Conservation (phyloP, 2,888 invertebrate genomes). For the Notodonta ziczac region DNA sequence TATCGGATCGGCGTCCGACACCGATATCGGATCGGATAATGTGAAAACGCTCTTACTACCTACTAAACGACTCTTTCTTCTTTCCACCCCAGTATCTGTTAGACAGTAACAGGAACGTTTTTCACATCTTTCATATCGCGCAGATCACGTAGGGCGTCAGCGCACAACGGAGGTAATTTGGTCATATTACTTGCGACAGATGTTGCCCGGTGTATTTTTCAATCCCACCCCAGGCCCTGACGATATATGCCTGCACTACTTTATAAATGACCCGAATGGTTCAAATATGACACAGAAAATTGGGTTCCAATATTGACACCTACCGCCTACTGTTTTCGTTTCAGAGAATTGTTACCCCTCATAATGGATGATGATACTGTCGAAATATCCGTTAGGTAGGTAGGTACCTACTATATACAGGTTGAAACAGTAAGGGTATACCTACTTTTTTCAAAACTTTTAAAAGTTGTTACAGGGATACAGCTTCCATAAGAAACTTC, state of each 20-base stretch:
- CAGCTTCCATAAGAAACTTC: no score
- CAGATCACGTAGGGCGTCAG: constrained; percentile 68
- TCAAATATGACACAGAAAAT: constrained; percentile 42
- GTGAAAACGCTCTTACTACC: no score
- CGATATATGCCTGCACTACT: constrained; percentile 37
- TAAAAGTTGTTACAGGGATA: no score
- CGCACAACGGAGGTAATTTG: constrained; percentile 61
- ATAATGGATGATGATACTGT: background rate
- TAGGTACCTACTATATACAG: no score
- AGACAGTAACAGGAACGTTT: constrained; percentile 20
- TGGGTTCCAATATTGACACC: constrained; percentile 29
- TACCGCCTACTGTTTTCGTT: constrained; percentile 6
- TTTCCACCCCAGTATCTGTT: background rate
- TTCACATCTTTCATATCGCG: constrained; percentile 43
- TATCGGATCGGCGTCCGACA: no score
- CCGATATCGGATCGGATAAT: no score
- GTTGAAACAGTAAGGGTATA: no score
- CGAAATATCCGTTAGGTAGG: no score
- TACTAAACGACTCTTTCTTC: background rate
- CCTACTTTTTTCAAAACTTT: no score
- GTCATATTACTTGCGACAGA: constrained; percentile 70
- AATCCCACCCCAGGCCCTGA: constrained; percentile 50
- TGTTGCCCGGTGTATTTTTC: constrained; percentile 67
- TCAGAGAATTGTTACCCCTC: background rate
- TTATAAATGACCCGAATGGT: constrained; percentile 45